A percentile compares a stretch with the other conserved stretches of the same genome.
phyloP scores from a whole-genome alignment of 1,140 invertebrate genomes.

The Drosophila varians region DNA sequence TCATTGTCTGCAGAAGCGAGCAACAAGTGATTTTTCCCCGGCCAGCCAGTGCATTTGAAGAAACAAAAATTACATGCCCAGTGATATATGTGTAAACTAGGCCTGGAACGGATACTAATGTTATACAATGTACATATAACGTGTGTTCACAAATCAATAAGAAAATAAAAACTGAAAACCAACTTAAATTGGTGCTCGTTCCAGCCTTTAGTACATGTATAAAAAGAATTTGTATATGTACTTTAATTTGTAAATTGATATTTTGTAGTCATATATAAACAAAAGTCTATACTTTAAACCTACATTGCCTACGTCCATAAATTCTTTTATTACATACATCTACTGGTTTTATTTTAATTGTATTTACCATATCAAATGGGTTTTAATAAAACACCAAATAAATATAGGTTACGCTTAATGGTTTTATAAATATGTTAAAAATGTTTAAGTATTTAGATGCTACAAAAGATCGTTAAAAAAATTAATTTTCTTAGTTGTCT shows the following conservation, averaged over 20 bases:
- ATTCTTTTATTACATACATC: not conserved
- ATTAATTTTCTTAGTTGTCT: too few species aligned
- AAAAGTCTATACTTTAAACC: conserved; percentile 57
- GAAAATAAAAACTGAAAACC: conserved; percentile 11
- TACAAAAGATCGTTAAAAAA: too few species aligned
- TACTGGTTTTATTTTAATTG: not conserved
- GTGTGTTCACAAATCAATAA: conserved; percentile 61
- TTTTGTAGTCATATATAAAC: conserved; percentile 78
- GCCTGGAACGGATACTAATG: conserved; percentile 47
- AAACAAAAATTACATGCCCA: conserved; percentile 36
- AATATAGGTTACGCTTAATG: not conserved
- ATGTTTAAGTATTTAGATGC: too few species aligned
- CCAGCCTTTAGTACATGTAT: conserved; percentile 69
- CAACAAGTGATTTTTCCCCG: conserved; percentile 61
- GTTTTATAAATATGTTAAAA: too few species aligned
- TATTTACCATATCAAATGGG: not conserved
- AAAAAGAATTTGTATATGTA: conserved; percentile 78
- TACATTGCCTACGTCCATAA: conserved; percentile 29
- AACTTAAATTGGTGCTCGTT: conserved; percentile 51
- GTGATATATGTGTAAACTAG: conserved; percentile 65
- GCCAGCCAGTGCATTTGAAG: conserved; percentile 4
- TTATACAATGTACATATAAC: conserved; percentile 57
- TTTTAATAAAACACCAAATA: not conserved
- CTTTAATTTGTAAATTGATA: conserved; percentile 78
- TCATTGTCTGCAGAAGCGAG: conserved; percentile 68